These are phyloP conservation scores for Silurus asotus DNA, from an alignment of 2,113 vertebrate genomes.

Conservation along the genomic window DNA sequence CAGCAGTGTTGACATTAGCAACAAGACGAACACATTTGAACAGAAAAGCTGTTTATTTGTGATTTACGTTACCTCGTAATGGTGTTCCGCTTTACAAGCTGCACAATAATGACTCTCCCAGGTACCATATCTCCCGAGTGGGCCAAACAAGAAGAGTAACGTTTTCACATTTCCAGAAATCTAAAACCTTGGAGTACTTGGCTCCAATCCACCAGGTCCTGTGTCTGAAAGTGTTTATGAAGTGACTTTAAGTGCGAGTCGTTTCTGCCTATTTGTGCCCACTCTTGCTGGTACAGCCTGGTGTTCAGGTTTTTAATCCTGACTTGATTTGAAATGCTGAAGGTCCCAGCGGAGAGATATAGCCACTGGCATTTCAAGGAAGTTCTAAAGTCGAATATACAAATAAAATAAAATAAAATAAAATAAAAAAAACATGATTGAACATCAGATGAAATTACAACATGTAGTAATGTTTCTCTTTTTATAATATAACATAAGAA, in stretches of 20 bases:
- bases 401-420: constrained; percentile 50
- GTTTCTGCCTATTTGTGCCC: constrained; percentile 72
- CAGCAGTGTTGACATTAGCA: constrained; percentile 49
- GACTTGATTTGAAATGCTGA: constrained; percentile 64
- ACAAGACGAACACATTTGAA: constrained; percentile 47
- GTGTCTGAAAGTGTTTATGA: constrained; percentile 76
- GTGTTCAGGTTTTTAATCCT: constrained; percentile 59
- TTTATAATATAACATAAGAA: constrained; percentile 14
- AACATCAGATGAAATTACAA: neutral
- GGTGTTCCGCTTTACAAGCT: constrained; percentile 39
- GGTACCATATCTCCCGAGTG: constrained; percentile 44
- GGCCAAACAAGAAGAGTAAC: constrained; percentile 25
- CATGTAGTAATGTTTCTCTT: neutral
- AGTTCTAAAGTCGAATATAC: constrained; percentile 70
- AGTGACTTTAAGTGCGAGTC: constrained; percentile 73
- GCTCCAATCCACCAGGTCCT: constrained; percentile 42
- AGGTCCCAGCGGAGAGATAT: constrained; percentile 58
- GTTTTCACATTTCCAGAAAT: constrained; percentile 46
- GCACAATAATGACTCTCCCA: constrained; percentile 42
- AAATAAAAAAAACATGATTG: neutral
- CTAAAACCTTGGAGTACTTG: constrained; percentile 40
- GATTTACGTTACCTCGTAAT: constrained; percentile 47
- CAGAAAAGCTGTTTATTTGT: constrained; percentile 49
- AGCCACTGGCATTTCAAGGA: constrained; percentile 50
- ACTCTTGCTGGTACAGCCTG: constrained; percentile 63